Base-by-base conservation (phyloP, 2,113 vertebrate species). In the Strix uralensis region DNA sequence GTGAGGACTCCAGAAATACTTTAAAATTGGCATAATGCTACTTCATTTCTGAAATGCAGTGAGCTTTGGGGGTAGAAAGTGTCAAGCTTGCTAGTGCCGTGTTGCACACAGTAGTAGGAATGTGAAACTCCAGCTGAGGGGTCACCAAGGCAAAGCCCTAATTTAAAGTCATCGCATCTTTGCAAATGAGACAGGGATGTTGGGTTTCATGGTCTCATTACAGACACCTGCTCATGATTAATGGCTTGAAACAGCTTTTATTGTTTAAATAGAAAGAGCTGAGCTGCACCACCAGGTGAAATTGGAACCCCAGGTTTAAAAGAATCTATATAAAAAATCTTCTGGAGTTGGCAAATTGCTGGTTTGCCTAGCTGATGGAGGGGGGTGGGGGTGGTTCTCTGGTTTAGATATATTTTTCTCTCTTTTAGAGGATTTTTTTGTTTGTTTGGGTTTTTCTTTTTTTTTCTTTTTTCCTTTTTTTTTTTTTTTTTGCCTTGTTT, bases 221-320 rank as follows among this genome's bases (percentile, higher is more conserved):
- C 63, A 74, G 83, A 59, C 81, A 85, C 85, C 85, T 92, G 63
- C 46, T 94, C 51, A 29, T 86, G 73, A 94, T 93, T 87, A 93
- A 81, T 87, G 74, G n/a, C 61, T 91, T 94, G 81, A 94, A 97
- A 91, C 67, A 51, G 38, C 47, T 86, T 77, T 75, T 92, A 73
- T 96, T 23, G 7, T 77, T 95, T 86, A 85, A 90, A 72, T 57
- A 55, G 42, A 63, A 91, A 42, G 34, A 90, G 36, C 66, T 74
- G 75, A 95, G 49, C 69, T 87, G 51, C n/a, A 63, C 34, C 2
- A 46, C 34, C 2, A 46, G 77, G 30, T 79, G 52, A 71, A 80
- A 91, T 34, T 91, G 63, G 70, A 94, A 90, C 75, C 51, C 55
- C 27, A 58, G 27, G 16, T 79, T 95, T 86, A n/a, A 70, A 78